Base-by-base conservation (phyloP, 1,140 invertebrate genomes). In the Apis laboriosa region DNA sequence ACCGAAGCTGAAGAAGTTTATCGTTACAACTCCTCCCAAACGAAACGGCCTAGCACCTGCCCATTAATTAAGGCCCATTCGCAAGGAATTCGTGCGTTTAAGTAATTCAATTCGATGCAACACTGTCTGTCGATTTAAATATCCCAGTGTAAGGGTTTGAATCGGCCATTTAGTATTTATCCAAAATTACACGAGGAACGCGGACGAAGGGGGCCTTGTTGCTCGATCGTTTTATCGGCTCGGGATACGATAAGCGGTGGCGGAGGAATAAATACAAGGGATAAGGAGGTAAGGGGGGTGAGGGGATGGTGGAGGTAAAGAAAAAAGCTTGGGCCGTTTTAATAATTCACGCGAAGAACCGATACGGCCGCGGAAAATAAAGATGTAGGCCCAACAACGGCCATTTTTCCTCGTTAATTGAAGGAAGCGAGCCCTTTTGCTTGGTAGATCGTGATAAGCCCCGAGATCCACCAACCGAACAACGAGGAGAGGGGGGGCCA, bases 361-460 rank as follows among this genome's bases (percentile, higher is more conserved):
- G 71, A 70, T 71, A 56, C 51, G 19, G 1, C 56, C 71, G 71
- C 68, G 74, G 61, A 88, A 87, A 90, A 90, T 87, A 87, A 84
- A 77, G 80, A 84, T 80, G 87, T 85, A 61, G 56, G 56, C 86
- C 21, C 64, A 2, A 68, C 34, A 49, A 63, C 76, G 68, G 64
- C 81, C 84, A 90, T 89, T 90, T 86, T 90, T 85, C 78, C 86
- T 80, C 71, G 88, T 85, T 90, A 90, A 89, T 90, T 89, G 85
- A 87, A 83, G 84, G 81, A 89, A 89, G 78, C 75, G 71, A 86
- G 77, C 56, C 80, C 84, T 75, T 90, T 88, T 84, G 77, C 86
- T 86, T 80, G 83, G 64, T 75, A 83, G 88, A 90, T 90, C 81
- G 83, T 78, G 88, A 89, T 89, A 90, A 90, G 86, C 84, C 71